Evolutionary conservation across 2,113 vertebrate species (phyloP), one percentile per base, ranked within the genome.

Genomic region (Scolopax mira): DNA sequence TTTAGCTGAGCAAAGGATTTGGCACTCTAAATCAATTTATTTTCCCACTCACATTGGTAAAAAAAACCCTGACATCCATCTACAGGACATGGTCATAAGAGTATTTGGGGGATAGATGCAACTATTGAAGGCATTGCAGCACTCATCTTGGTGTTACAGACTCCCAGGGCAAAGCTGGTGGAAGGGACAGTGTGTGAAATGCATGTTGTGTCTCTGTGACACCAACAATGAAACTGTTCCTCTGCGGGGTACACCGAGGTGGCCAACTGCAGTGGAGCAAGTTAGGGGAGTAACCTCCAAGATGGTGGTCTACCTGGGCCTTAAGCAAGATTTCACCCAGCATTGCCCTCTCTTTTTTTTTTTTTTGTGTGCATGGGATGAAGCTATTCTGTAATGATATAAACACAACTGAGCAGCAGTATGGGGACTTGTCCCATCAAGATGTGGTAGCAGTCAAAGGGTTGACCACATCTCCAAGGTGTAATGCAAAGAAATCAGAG

Each of bases 341-440:
- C 41, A 67, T 85, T 64, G 6, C 42, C 18, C 23, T 62, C 0
- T 13, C 12, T 33, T 24, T 18, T 27, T 35, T 23, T 31, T 33
- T 24, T 19, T 28, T 35, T 18, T 31, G 58, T 37, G 3, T 30
- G 3, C 2, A 0, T 37, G 57, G 18, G 7, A 10, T n/a, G 35
- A 79, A 71, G 11, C 13, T 92, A 9, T 57, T 83, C 35, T 60
- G 16, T 42, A 18, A 22, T 0, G 1, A 16, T 24, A 17, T 25
- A 65, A 73, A 5, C 24, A 21, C 24, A 58, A 1, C 42, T 62
- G 25, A 83, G 49, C 28, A 58, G 23, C 46, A 58, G 37, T 15
- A 18, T 18, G 13, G 10, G 62, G 39, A 3, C 49, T 41, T 78
- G 42, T n/a, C 46, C 44, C 42, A 27, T 23, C 10, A 13, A 51